Evolutionary conservation across 2,113 vertebrate genomes (phyloP).

Genomic region (Strix aluco): DNA sequence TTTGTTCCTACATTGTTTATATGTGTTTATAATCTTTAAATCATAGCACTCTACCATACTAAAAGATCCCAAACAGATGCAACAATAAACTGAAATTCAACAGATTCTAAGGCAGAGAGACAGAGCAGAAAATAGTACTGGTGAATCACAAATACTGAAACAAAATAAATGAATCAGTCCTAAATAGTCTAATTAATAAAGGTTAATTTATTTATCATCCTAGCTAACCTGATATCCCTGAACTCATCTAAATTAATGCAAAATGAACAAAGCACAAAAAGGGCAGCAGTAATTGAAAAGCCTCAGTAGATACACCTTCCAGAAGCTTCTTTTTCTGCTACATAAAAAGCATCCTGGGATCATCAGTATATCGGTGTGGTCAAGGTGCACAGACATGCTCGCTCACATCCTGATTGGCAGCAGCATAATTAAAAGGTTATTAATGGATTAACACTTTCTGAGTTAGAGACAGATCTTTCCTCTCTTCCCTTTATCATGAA

Average conservation of each 20-base stretch:
- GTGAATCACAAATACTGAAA: conserved; percentile 34
- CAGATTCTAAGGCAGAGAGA: conserved; percentile 14
- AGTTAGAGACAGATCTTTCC: not conserved
- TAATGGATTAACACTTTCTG: not conserved
- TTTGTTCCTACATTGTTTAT: not conserved
- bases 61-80: conserved; percentile 8
- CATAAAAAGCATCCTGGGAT: not conserved
- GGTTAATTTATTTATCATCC: conserved; percentile 62
- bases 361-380: not conserved
- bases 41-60: not conserved
- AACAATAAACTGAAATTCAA: conserved; percentile 36
- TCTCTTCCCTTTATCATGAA: not conserved
- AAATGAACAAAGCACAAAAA: conserved; percentile 42
- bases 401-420: not conserved
- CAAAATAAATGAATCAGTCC: conserved; percentile 46
- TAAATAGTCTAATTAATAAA: conserved; percentile 62
- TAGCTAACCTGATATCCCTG: not conserved
- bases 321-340: conserved; percentile 22
- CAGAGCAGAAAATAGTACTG: not conserved
- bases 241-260: conserved; percentile 39
- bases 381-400: not conserved
- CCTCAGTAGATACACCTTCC: not conserved
- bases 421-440: not conserved
- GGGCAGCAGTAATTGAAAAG: conserved; percentile 35
- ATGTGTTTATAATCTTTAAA: not conserved